A percentile compares a stretch with the other conserved stretches of the same genome.
These are phyloP conservation scores for Tiliacea citrago DNA, from an alignment of 2,888 invertebrate species.

Conservation along the genomic window DNA sequence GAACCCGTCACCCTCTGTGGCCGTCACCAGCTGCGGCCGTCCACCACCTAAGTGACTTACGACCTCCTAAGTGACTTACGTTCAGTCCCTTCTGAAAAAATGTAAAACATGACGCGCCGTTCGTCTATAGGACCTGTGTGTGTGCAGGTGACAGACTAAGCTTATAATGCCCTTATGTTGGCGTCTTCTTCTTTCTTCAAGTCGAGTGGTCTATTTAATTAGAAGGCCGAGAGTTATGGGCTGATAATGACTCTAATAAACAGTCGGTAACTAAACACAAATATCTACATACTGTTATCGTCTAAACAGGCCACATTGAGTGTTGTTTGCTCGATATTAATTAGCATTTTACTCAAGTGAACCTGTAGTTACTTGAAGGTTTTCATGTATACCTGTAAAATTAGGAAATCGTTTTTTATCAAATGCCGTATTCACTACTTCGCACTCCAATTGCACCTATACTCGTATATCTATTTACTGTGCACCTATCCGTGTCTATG, in stretches of 20 bases:
- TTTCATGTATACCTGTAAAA: neutral
- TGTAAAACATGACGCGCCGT: neutral
- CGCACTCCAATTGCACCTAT: neutral
- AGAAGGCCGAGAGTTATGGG: slow-evolving; percentile 11
- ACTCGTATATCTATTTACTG: too few relatives aligned
- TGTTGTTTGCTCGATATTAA: neutral
- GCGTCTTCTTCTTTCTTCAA: neutral
- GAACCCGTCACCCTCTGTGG: too few relatives aligned
- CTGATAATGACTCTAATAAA: neutral
- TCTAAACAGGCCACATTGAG: too few relatives aligned
- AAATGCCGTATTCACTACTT: neutral
- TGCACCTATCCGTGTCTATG: neutral
- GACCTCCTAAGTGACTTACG: neutral
- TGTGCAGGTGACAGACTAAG: neutral
- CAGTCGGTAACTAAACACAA: neutral
- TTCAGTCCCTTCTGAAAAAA: neutral
- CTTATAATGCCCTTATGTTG: neutral
- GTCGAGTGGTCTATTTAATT: neutral
- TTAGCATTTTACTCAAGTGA: neutral
- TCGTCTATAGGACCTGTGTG: neutral
- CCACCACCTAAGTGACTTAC: too few relatives aligned
- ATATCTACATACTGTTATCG: neutral
- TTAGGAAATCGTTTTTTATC: neutral
- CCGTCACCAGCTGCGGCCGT: too few relatives aligned
- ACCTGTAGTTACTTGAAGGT: neutral